A percentile compares a stretch with the other conserved stretches of the same genome.
phyloP scores from a whole-genome alignment of 53 echinoderm and acorn worm genomes.

The Arbacia lixula region DNA sequence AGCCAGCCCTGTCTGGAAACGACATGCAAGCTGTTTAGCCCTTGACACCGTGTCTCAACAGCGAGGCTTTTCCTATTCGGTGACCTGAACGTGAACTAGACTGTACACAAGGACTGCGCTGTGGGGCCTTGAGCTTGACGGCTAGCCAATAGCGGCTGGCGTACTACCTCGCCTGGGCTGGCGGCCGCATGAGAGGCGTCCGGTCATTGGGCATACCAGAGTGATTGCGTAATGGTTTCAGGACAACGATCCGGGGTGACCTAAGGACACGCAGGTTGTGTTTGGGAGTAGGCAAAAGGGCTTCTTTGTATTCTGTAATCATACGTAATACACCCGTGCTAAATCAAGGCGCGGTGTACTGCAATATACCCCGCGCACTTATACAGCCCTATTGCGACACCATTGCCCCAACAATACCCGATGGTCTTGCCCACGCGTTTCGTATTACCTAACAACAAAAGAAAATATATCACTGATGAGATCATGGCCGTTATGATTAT shows the following conservation, averaged over 20 bases:
- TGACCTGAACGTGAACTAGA: slow-evolving; percentile 61
- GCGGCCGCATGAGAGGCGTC: slow-evolving; percentile 1
- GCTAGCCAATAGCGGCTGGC: slow-evolving; percentile 14
- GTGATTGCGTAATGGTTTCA: slow-evolving; percentile 61
- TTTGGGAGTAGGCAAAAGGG: neutral
- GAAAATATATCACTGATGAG: too few species aligned
- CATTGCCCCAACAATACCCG: too few species aligned
- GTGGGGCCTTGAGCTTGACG: slow-evolving; percentile 58
- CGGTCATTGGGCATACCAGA: slow-evolving; percentile 45
- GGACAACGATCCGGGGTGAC: slow-evolving; percentile 57
- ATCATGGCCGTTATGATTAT: too few species aligned
- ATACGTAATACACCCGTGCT: slow-evolving; percentile 7
- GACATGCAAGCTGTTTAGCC: slow-evolving; percentile 46
- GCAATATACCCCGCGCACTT: too few species aligned
- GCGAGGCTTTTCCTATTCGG: slow-evolving; percentile 54
- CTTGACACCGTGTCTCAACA: slow-evolving; percentile 53
- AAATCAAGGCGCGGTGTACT: neutral
- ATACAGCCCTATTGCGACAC: too few species aligned
- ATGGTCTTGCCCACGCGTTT: too few species aligned
- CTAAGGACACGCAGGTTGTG: slow-evolving; percentile 16
- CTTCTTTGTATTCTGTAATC: slow-evolving; percentile 6
- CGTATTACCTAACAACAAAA: too few species aligned
- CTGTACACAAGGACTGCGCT: slow-evolving; percentile 53
- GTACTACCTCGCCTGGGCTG: neutral
- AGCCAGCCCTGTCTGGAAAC: slow-evolving; percentile 2